These are phyloP conservation scores for Enoplolaimus lenunculus DNA, from an alignment of 2,888 invertebrate genomes.

Conservation along the genomic window DNA sequence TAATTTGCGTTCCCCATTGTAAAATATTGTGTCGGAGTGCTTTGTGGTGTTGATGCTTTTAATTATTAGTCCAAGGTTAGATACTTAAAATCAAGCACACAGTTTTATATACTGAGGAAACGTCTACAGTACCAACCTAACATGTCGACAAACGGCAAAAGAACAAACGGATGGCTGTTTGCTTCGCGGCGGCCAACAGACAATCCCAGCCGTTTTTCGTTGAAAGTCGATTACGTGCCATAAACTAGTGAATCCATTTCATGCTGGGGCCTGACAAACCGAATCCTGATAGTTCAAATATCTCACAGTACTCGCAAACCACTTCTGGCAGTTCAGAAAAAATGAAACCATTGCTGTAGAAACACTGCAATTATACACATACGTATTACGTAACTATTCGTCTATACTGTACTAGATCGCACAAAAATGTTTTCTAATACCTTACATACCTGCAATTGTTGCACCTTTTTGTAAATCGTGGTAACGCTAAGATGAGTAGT, in stretches of 20 bases:
- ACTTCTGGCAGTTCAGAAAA: background rate
- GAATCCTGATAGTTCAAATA: background rate
- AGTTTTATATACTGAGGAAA: no score
- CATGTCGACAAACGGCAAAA: constrained; percentile 4
- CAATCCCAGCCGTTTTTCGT: background rate
- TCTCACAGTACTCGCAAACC: background rate
- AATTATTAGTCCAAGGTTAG: no score
- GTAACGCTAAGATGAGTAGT: background rate
- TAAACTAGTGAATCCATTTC: background rate
- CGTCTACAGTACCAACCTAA: background rate
- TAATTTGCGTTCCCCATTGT: no score
- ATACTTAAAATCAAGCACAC: no score
- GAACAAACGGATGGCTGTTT: background rate
- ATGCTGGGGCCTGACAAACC: background rate
- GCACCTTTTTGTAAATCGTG: background rate
- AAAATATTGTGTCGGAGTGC: no score
- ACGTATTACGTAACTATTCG: no score
- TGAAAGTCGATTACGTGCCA: background rate
- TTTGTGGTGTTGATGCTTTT: no score
- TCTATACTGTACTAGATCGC: no score
- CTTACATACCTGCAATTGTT: background rate
- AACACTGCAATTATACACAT: no score
- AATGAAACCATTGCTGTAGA: no score
- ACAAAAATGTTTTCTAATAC: background rate
- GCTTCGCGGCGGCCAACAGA: constrained; percentile 1